Evolutionary conservation across 2,113 vertebrate species (phyloP).

Genomic region (Callospermophilus lateralis): DNA sequence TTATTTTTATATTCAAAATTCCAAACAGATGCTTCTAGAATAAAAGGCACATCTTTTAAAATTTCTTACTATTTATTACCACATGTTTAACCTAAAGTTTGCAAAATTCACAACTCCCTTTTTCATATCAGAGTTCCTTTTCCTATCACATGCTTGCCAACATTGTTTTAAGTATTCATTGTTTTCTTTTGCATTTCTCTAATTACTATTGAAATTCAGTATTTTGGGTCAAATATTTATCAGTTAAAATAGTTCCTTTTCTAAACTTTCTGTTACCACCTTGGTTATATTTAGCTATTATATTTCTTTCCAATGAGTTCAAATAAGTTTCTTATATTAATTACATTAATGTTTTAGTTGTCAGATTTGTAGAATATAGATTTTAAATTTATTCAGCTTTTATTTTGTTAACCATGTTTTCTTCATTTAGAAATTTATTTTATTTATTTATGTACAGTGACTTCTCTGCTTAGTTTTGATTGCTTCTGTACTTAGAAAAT

Average conservation of each 20-base stretch:
- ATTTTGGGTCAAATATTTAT: neutral
- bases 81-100: neutral
- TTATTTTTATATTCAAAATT: neutral
- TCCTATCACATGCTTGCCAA: neutral
- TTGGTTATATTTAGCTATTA: neutral
- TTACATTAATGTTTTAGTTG: neutral
- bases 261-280: neutral
- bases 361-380: neutral
- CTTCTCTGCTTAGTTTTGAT: neutral
- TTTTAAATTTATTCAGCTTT: neutral
- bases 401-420: neutral
- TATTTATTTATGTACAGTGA: neutral
- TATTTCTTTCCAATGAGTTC: neutral
- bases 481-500: neutral
- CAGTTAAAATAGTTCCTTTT: neutral
- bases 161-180: neutral
- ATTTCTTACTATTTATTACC: neutral
- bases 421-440: neutral
- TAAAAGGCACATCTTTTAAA: neutral
- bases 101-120: neutral
- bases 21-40: neutral
- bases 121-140: neutral
- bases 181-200: neutral
- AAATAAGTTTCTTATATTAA: neutral
- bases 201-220: neutral